Evolutionary conservation across 2,797 vertebrate species (phyloP).

Genomic region (Hippopotamyrus pictus): DNA sequence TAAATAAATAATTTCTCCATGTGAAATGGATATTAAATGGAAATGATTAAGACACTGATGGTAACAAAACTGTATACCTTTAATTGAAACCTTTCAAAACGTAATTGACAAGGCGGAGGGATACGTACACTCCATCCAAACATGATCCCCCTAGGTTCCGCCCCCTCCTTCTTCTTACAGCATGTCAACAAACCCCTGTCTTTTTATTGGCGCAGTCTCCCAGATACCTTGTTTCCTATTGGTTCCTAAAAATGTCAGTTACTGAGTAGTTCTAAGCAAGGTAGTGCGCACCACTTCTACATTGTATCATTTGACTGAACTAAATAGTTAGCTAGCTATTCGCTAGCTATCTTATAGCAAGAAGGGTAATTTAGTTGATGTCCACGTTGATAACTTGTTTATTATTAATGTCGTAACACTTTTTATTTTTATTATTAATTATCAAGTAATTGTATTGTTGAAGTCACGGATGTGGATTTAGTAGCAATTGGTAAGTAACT

Average conservation of each 20-base stretch:
- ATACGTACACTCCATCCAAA: conserved; percentile 48
- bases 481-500: conserved; percentile 62
- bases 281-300: conserved; percentile 64
- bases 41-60: background rate
- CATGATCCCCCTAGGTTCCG: conserved; percentile 54
- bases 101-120: conserved; percentile 55
- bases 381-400: conserved; percentile 30
- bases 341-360: conserved; percentile 63
- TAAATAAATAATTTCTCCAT: background rate
- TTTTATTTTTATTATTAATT: conserved; percentile 11
- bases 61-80: background rate
- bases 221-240: conserved; percentile 40
- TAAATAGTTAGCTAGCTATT: conserved; percentile 42
- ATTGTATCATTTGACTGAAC: conserved; percentile 58
- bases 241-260: conserved; percentile 51
- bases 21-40: background rate
- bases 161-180: conserved; percentile 48
- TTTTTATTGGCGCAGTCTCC: conserved; percentile 47
- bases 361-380: conserved; percentile 47
- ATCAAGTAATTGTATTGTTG: conserved; percentile 34
- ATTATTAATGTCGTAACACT: conserved; percentile 19
- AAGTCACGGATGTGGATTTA: conserved; percentile 62
- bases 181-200: conserved; percentile 21
- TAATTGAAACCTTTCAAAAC: conserved; percentile 31
- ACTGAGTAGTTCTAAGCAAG: conserved; percentile 56